Evolutionary conservation across 1,140 invertebrate genomes (phyloP).

Genomic region (Ephestia elutella): DNA sequence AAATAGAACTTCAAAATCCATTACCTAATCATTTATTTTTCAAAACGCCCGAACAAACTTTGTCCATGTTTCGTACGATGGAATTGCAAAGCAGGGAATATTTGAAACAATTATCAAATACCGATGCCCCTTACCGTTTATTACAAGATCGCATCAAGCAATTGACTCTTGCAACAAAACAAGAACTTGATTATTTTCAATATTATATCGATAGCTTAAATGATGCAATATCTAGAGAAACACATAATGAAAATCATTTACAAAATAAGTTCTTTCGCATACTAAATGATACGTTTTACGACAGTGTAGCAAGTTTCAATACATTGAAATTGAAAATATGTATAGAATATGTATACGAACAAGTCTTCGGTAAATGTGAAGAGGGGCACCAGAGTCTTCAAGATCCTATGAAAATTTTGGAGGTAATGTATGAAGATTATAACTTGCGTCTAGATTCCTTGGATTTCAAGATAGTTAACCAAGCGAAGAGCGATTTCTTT

Average conservation of each 20-base stretch:
- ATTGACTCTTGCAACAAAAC: conserved; percentile 47
- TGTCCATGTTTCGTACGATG: conserved; percentile 76
- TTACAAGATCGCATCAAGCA: conserved; percentile 70
- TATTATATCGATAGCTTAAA: conserved; percentile 62
- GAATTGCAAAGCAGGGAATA: conserved; percentile 80
- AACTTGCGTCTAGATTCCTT: conserved; percentile 76
- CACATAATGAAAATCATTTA: conserved; percentile 49
- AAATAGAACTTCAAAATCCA: conserved; percentile 58
- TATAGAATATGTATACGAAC: conserved; percentile 79
- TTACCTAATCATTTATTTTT: conserved; percentile 75
- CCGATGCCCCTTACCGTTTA: conserved; percentile 74
- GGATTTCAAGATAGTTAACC: conserved; percentile 75
- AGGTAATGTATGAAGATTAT: conserved; percentile 76
- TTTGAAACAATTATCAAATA: conserved; percentile 76
- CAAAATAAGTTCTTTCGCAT: conserved; percentile 59
- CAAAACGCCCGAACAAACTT: conserved; percentile 73
- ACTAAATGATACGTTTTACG: conserved; percentile 56
- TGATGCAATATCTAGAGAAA: conserved; percentile 52
- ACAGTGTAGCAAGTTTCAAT: conserved; percentile 74
- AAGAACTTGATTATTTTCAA: conserved; percentile 62
- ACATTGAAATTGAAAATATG: conserved; percentile 77
- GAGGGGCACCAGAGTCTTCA: conserved; percentile 71
- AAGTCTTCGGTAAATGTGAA: conserved; percentile 74
- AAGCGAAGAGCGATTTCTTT: conserved; percentile 76
- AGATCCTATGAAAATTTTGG: conserved; percentile 78